Base-by-base conservation (phyloP, 92 coral and sea anemone species). In the Isaurus tuberculatus region DNA sequence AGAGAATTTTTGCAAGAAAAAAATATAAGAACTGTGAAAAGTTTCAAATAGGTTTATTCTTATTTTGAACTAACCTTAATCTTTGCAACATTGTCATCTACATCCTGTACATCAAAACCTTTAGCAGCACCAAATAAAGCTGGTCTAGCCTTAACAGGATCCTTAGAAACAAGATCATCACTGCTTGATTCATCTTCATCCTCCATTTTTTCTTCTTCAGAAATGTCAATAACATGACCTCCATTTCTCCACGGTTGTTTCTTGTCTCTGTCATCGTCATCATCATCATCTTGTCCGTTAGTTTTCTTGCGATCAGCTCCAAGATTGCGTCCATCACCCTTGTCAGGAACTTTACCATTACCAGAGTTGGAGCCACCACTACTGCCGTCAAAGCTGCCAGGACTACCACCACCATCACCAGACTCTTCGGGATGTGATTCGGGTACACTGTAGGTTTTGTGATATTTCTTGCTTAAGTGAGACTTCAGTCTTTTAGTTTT, bases 151-250 rank as follows among this genome's bases (percentile, higher is more conserved):
- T 34, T 33, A 6, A 73, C 27, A 0, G 71, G 55, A 11, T 53
- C 48, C 61, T 65, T 44, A 19, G 25, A 19, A 20, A 19, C 26
- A 55, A 10, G 23, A 17, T 55, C 8, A 0, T 55, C 63, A 20
- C 49, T 19, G 31, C 84, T 23, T 48, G 83, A 55, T 2, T 65
- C 85, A 0, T 88, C 85, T n/a, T 89, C 89, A 32, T 85, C 89
- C 20, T 89, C 89, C 79, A 80, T 84, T 66, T 80, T 86, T 55
- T 72, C 78, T 43, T 86, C 84, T 0, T 73, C 83, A 31, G 84
- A 80, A 23, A 43, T 81, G 7, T 77, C 55, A 64, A 43, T 80
- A 30, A 86, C 33, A 15, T 85, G 81, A 13, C 79, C 79, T 11
- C 70, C 70, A 34, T 25, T 61, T 33, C 31, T 37, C 70, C 82